Base-by-base conservation (phyloP, 2,797 vertebrate species). In the Numenius phaeopus region DNA sequence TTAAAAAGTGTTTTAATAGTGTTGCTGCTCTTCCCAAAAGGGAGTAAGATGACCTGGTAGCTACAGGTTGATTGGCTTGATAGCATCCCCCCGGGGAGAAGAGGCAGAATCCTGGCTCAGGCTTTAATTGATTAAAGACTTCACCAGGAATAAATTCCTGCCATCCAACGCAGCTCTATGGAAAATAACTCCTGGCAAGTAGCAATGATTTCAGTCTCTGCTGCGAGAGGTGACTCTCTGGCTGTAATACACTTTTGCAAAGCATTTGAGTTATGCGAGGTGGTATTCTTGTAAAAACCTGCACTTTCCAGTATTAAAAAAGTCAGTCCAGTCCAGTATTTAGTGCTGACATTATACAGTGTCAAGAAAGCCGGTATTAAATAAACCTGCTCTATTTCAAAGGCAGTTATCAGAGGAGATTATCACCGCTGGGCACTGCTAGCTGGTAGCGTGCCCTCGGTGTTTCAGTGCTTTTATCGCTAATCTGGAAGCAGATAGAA, bases 11-110 rank as follows among this genome's bases (percentile, higher is more conserved):
- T 37, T 93, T 91, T 89, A 89, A 91, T 82, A 40, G 58, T 22
- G 37, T 64, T 87, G 64, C 46, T 94, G 83, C 58, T 91, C 73
- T 91, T 95, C 87, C 62, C 83, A 76, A 92, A 86, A 61, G 93
- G 69, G 39, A 95, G 14, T 44, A 46, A 72, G 79, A 84, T 96
- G 94, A 96, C 94, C 93, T 89, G 90, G 75, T 94, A 71, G 83
- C 94, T 83, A 92, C 95, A 97, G 96, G 93, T 96, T 92, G 91
- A 89, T 93, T 87, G 81, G 90, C 86, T 82, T 89, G 78, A 94
- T 87, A 84, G 64, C 71, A 62, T 75, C 42, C 24, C 83, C 30
- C n/a, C 6, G 6, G 94, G 92, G 83, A 73, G 32, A 88, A 90
- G 78, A 88, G 37, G 32, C 59, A 92, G 90, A 95, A 91, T 65